Evolutionary conservation across 2,113 vertebrate species (phyloP).

Genomic region (Alligator mississippiensis): DNA sequence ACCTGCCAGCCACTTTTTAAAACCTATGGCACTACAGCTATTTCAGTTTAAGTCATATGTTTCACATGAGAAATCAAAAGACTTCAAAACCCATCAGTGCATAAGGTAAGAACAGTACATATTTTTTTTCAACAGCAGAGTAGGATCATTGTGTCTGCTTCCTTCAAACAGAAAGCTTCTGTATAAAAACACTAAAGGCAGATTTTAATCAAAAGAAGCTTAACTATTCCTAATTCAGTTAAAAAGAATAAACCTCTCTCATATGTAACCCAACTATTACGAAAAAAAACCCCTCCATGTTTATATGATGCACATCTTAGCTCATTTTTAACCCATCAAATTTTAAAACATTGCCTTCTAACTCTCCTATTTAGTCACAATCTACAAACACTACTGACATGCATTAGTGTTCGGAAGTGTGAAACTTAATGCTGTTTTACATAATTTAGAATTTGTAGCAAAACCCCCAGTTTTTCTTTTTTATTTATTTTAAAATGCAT

Average conservation of each 20-base stretch:
- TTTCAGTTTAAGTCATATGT: neutral
- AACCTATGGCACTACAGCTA: neutral
- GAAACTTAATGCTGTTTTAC: neutral
- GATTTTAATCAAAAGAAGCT: neutral
- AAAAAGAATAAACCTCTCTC: neutral
- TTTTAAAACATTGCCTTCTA: neutral
- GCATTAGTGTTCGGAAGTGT: neutral
- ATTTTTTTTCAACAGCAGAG: neutral
- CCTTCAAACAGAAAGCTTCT: neutral
- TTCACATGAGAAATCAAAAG: neutral
- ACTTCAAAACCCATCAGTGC: neutral
- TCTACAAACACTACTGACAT: neutral
- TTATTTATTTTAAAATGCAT: too few species aligned
- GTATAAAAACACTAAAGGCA: constrained; percentile 5
- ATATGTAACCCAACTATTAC: neutral
- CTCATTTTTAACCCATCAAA: neutral
- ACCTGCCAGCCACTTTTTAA: neutral
- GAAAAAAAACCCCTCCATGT: neutral
- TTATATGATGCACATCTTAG: neutral
- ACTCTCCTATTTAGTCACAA: neutral
- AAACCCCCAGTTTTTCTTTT: too few species aligned
- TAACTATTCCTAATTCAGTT: constrained; percentile 14
- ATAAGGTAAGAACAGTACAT: neutral
- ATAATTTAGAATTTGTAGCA: neutral
- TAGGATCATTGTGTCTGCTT: neutral